Evolutionary conservation across 2,797 vertebrate species (phyloP).

Genomic region (Platyrinchus mystaceus): DNA sequence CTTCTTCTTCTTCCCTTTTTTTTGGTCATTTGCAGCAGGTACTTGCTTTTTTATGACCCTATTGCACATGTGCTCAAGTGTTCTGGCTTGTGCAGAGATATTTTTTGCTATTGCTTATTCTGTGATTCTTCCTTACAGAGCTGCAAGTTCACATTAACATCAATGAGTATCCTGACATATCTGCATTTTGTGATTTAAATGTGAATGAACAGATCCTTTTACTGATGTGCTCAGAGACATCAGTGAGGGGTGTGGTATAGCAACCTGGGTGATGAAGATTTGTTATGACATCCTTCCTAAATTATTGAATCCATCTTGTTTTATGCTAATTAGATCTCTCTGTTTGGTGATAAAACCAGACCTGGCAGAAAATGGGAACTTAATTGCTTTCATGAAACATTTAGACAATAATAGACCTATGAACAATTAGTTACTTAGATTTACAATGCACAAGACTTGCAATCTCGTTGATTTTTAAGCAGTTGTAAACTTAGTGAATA

Average conservation of each 20-base stretch:
- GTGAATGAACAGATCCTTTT: background rate
- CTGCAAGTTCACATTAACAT: background rate
- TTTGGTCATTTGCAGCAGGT: background rate
- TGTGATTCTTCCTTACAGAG: conserved; percentile 10
- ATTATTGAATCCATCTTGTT: conserved; percentile 31
- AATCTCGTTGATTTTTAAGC: background rate
- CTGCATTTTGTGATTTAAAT: conserved; percentile 38
- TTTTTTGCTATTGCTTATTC: background rate
- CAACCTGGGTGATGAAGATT: conserved; percentile 9
- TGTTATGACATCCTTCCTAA: conserved; percentile 26
- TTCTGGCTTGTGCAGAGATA: background rate
- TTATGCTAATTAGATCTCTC: conserved; percentile 39
- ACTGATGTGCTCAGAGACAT: background rate
- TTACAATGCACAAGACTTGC: background rate
- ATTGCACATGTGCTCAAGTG: background rate
- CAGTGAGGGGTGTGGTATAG: background rate
- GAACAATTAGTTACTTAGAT: conserved; percentile 37
- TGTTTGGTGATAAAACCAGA: conserved; percentile 46
- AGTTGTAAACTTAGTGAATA: conserved; percentile 19
- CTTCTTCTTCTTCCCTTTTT: background rate
- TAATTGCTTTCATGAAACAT: conserved; percentile 52
- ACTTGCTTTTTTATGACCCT: background rate
- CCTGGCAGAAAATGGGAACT: conserved; percentile 36
- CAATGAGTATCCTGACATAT: background rate
- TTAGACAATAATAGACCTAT: conserved; percentile 42